Conservation (phyloP, 2,113 vertebrate species). For the Scomber japonicus region DNA sequence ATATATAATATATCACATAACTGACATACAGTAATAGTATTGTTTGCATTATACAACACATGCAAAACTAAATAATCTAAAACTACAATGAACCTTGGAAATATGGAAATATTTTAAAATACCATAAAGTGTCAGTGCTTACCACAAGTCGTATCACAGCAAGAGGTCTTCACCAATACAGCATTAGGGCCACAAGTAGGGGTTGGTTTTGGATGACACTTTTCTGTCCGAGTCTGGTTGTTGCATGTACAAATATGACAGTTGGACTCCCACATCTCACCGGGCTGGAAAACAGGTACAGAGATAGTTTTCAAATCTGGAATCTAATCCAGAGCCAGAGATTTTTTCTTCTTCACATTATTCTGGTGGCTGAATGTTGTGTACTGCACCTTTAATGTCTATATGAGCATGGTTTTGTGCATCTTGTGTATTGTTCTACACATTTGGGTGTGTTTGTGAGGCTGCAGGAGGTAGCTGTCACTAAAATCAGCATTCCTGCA, state of each 20-base stretch:
- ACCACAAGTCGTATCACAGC: constrained; percentile 76
- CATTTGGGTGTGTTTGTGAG: too few species aligned
- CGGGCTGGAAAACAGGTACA: constrained; percentile 61
- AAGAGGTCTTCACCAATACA: constrained; percentile 50
- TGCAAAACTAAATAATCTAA: too few species aligned
- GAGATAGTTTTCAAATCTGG: neutral
- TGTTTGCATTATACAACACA: too few species aligned
- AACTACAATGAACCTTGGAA: neutral
- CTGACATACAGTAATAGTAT: too few species aligned
- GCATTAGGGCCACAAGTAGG: constrained; percentile 43
- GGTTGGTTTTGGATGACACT: constrained; percentile 50
- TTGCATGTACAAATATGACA: constrained; percentile 79
- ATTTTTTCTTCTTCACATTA: neutral
- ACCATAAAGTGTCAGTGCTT: constrained; percentile 18
- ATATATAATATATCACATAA: too few species aligned
- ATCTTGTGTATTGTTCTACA: too few species aligned
- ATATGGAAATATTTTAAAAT: neutral
- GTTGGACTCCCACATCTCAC: constrained; percentile 78
- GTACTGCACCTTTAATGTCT: too few species aligned
- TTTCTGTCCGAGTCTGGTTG: constrained; percentile 65
- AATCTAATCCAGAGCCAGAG: neutral
- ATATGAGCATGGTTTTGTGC: too few species aligned
- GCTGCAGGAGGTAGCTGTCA: too few species aligned
- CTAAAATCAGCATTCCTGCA: too few species aligned
- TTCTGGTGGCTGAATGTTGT: too few species aligned